Base-by-base conservation (phyloP, 2,888 invertebrate species). In the Rosalia funebris region DNA sequence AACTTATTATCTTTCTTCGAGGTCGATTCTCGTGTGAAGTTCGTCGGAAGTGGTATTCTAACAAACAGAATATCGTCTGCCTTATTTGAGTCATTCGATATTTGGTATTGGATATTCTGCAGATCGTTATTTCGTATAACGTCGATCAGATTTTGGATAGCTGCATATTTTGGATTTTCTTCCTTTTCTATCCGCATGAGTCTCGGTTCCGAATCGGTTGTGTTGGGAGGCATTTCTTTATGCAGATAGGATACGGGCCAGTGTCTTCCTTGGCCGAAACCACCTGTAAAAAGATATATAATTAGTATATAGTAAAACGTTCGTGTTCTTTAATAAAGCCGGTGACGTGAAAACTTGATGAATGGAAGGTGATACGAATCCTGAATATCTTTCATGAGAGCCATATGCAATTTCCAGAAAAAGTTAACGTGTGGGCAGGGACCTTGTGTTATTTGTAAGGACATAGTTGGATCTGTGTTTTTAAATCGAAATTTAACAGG, bases 221-320 rank as follows among this genome's bases (percentile, higher is more conserved):
- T 63, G 57, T 92, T 91, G 0, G 93, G 93, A 1, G 94, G 93
- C 31, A 89, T 87, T 60, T 89, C 89, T 77, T 89, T 88, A 74
- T 94, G 93, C 0, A 93, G 83, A 76, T 93, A 94, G 0, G 91
- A 90, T 12, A 93, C 89, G 0, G 93, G 93, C 92, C 92, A 93
- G 59, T 83, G 79, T 15, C 85, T 80, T 0, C 82, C 73, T 68
- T 75, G 78, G 5, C 85, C 85, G 47, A 85, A 83, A 12, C 80
- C 79, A 14, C 72, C 71, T 70, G 25, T n/a, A 57, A 54, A 11
- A 1, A 36, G 36, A 46, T 15, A n/a, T n/a, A n/a, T n/a, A n/a
- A n/a, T n/a, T n/a, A n/a, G n/a, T n/a, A n/a, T n/a, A n/a, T n/a
- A n/a, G n/a, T n/a, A n/a, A n/a, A n/a, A n/a, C n/a, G n/a, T n/a